Evolutionary conservation across 2,888 invertebrate species (phyloP).

Genomic region (Diaprepes abbreviatus): DNA sequence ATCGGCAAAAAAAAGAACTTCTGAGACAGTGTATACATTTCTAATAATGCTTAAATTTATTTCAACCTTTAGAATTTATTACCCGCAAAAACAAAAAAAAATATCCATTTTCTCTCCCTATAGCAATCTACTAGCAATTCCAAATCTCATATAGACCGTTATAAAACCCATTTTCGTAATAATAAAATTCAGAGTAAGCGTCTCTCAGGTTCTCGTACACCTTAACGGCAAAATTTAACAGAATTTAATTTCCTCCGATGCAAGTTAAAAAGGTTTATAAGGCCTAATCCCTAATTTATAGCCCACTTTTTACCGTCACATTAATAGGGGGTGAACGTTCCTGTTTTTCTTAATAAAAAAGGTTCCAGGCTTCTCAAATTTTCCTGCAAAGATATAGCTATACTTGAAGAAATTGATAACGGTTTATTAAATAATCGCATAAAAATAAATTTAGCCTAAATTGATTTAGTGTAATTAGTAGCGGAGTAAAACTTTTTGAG

Average conservation of each 20-base stretch:
- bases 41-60: too few species aligned
- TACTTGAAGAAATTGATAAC: too few species aligned
- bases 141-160: slow-evolving; percentile 37
- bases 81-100: slow-evolving; percentile 29
- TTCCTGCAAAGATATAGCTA: too few species aligned
- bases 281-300: slow-evolving; percentile 46
- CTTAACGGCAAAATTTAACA: slow-evolving; percentile 47
- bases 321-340: slow-evolving; percentile 6
- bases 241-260: slow-evolving; percentile 47
- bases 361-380: neutral
- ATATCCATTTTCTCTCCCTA: slow-evolving; percentile 35
- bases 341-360: neutral
- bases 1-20: too few species aligned
- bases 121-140: slow-evolving; percentile 38
- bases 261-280: slow-evolving; percentile 46
- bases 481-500: too few species aligned
- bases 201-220: slow-evolving; percentile 36
- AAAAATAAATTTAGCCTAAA: too few species aligned
- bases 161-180: slow-evolving; percentile 44
- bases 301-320: slow-evolving; percentile 24
- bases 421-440: too few species aligned
- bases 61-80: slow-evolving; percentile 14
- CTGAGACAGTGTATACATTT: too few species aligned
- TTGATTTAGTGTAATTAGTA: too few species aligned
- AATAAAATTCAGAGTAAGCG: slow-evolving; percentile 44